A percentile compares a stretch with the other conserved stretches of the same genome.
Evolutionary conservation across 2,113 vertebrate species (phyloP).

Genomic region (Hypanus sabinus): DNA sequence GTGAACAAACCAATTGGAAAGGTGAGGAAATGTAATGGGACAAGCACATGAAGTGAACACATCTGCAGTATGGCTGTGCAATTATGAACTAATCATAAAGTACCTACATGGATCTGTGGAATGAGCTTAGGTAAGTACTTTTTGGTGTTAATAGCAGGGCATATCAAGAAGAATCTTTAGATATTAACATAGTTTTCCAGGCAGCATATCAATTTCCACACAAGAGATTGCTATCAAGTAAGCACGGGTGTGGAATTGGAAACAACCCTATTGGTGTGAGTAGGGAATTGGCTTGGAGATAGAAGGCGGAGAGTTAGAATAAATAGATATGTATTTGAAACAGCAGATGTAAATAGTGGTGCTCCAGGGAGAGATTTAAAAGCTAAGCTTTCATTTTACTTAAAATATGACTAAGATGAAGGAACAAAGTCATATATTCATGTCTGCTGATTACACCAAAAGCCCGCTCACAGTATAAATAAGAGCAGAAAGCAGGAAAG

Average conservation of each 20-base stretch:
- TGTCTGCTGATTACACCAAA: not conserved
- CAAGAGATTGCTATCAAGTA: not conserved
- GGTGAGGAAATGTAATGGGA: no score
- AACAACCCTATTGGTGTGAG: not conserved
- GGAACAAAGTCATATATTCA: not conserved
- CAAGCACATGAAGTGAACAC: no score
- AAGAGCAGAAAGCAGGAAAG: not conserved
- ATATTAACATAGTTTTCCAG: no score
- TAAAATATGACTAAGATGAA: not conserved
- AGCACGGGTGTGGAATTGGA: not conserved
- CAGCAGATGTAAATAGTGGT: not conserved
- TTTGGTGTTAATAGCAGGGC: not conserved
- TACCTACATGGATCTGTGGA: not conserved
- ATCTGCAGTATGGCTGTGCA: not conserved
- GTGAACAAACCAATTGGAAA: no score
- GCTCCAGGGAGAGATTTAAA: not conserved
- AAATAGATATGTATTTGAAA: not conserved
- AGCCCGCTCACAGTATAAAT: not conserved
- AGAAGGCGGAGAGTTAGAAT: not conserved
- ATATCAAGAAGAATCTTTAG: no score
- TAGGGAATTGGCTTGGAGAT: not conserved
- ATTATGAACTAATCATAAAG: not conserved
- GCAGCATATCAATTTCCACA: no score
- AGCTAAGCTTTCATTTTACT: not conserved
- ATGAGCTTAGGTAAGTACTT: not conserved